Base-by-base conservation (phyloP, 2,797 vertebrate genomes). In the Sebastes vulpes region DNA sequence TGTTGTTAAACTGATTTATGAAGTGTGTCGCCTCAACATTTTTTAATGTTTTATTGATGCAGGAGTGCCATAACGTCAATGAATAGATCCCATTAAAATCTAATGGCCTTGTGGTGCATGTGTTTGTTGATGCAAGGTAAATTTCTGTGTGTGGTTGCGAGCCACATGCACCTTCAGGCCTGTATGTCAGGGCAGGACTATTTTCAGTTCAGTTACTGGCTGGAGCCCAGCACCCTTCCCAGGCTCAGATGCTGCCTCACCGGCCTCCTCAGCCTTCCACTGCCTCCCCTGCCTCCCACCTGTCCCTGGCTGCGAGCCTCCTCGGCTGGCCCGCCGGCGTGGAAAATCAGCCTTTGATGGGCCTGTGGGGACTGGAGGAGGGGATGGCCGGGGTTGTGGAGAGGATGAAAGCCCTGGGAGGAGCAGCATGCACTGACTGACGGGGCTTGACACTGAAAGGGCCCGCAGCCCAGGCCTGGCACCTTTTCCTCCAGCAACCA, bases 301-400 rank as follows among this genome's bases (percentile, higher is more conserved):
- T 94, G 93, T 92, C 91, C 90, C 93, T 95, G 89, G 85, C 92
- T 86, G 76, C 25, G 35, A 82, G 92, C 91, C 92, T 89, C 92
- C 83, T 76, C 26, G 86, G 90, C 90, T 92, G 90, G 94, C 94
- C 94, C 82, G 93, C 92, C 92, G 83, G 96, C 93, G 84, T 77
- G 94, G 95, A 95, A 94, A 96, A 96, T 95, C 88, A 89, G 87
- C 94, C 95, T 96, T 97, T 93, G 97, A 97, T 97, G 95, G 94
- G 95, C 93, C 93, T 90, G 74, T 89, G 92, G 84, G 86, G 85
- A 87, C 65, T 54, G 89, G 80, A 85, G 82, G 88, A 82, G 77
- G 92, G 85, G 88, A 85, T 29, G 65, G 87, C 73, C 64, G 60
- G 89, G 88, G 90, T 90, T 85, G 91, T 95, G 83, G 72, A 80